These are phyloP conservation scores for Villa cingulata DNA, from an alignment of 2,888 invertebrate species.

Conservation along the genomic window DNA sequence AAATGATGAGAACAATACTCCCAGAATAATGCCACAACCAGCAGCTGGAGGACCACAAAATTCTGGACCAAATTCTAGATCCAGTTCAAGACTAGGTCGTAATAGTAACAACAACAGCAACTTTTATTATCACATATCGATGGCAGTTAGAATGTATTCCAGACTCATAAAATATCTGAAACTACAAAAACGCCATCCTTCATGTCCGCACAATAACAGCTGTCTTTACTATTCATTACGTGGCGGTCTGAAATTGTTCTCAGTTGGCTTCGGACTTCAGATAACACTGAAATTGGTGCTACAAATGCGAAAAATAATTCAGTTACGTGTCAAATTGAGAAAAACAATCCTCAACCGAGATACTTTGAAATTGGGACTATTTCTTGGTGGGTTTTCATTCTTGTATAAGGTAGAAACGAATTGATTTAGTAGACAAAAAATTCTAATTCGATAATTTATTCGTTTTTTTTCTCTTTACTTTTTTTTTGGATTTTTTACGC, in stretches of 20 bases:
- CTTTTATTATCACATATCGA: slow-evolving; percentile 22
- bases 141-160: slow-evolving; percentile 24
- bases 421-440: background rate
- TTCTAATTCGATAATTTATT: no score
- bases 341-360: slow-evolving; percentile 41
- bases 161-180: slow-evolving; percentile 36
- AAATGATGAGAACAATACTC: slow-evolving; percentile 1
- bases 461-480: no score
- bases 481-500: slow-evolving; percentile 15
- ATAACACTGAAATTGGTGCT: slow-evolving; percentile 44
- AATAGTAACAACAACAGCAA: slow-evolving; percentile 13
- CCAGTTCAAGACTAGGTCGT: background rate
- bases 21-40: background rate
- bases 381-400: slow-evolving; percentile 54
- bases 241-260: slow-evolving; percentile 44
- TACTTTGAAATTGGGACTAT: slow-evolving; percentile 48
- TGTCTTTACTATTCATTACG: slow-evolving; percentile 44
- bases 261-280: slow-evolving; percentile 48
- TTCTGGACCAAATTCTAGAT: background rate
- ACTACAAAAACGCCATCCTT: slow-evolving; percentile 25
- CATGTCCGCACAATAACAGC: slow-evolving; percentile 48
- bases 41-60: background rate
- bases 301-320: slow-evolving; percentile 40
- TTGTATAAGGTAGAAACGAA: slow-evolving; percentile 48
- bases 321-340: slow-evolving; percentile 39